phyloP scores from a whole-genome alignment of 2,797 vertebrate species.

The Mormyrops boulengeri region DNA sequence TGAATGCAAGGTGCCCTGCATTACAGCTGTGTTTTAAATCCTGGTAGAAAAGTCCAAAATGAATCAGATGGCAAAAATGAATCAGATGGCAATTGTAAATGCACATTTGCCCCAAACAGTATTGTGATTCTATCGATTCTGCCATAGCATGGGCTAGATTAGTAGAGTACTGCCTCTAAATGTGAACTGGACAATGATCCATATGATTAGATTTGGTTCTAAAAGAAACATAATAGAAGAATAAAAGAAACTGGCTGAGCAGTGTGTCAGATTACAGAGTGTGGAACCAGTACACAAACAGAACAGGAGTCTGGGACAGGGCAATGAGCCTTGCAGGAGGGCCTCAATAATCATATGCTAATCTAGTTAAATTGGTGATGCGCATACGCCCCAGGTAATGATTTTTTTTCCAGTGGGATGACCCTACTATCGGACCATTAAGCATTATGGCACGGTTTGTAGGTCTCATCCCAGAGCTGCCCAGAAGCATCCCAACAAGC shows the following conservation, averaged over 20 bases:
- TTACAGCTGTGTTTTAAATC: background rate
- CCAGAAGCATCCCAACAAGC: background rate
- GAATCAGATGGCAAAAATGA: background rate
- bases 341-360: background rate
- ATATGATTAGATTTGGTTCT: background rate
- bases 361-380: conserved; percentile 6
- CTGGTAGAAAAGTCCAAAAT: background rate
- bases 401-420: background rate
- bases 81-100: background rate
- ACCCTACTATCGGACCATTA: background rate
- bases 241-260: background rate
- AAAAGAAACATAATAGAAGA: background rate
- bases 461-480: background rate
- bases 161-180: background rate
- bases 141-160: background rate
- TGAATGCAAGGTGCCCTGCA: background rate
- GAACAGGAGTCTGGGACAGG: background rate
- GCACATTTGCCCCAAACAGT: background rate
- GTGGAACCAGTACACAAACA: background rate
- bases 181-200: background rate
- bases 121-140: background rate
- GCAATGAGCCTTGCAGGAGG: background rate
- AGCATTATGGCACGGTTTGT: background rate
- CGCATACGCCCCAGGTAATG: background rate
- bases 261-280: background rate